Conservation (phyloP, 2,888 invertebrate species). For the Microplitis manilae region DNA sequence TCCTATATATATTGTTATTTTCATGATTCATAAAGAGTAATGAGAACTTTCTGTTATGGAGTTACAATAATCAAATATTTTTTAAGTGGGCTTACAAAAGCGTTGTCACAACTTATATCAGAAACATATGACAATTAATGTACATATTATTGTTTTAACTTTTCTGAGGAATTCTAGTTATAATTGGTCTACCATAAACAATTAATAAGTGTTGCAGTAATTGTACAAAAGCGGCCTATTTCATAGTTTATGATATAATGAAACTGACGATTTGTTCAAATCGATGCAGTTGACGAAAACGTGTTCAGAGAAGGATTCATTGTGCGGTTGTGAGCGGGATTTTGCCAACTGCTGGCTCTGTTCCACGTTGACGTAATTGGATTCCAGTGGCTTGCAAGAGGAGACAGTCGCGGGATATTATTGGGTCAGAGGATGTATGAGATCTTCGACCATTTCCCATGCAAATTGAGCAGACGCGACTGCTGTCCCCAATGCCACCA, state of each 20-base stretch:
- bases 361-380: slow-evolving; percentile 58
- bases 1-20: too few relatives aligned
- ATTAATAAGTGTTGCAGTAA: neutral
- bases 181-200: neutral
- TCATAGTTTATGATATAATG: neutral
- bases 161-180: neutral
- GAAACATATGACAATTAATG: too few relatives aligned
- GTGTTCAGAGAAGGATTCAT: slow-evolving; percentile 13
- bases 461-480: slow-evolving; percentile 58
- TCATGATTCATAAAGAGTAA: too few relatives aligned
- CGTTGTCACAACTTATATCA: too few relatives aligned
- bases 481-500: slow-evolving; percentile 34
- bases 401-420: slow-evolving; percentile 49
- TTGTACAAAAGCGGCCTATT: neutral
- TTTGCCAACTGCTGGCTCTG: slow-evolving; percentile 29
- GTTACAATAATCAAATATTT: too few relatives aligned
- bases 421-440: slow-evolving; percentile 54
- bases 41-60: too few relatives aligned
- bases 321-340: neutral
- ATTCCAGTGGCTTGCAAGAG: slow-evolving; percentile 51
- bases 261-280: slow-evolving; percentile 12
- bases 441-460: slow-evolving; percentile 58
- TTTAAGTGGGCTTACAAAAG: too few relatives aligned
- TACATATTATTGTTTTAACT: too few relatives aligned
- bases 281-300: slow-evolving; percentile 22